phyloP scores from a whole-genome alignment of 2,113 vertebrate genomes.

The Chroicocephalus ridibundus region DNA sequence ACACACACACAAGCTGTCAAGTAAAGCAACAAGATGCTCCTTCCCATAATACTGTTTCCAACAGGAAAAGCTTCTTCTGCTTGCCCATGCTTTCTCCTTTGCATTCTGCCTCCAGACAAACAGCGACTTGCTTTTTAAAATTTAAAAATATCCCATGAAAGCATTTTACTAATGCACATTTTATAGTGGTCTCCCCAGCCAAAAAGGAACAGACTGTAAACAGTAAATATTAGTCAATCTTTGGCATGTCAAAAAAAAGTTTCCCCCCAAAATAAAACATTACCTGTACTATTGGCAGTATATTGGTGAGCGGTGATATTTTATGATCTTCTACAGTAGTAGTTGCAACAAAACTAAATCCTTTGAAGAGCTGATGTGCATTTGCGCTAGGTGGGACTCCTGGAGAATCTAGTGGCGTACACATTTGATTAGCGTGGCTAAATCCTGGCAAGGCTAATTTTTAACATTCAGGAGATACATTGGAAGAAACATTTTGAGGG shows the following conservation, averaged over 20 bases:
- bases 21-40: not conserved
- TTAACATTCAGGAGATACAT: not conserved
- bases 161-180: not conserved
- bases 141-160: not conserved
- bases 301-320: constrained; percentile 86
- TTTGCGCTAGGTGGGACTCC: constrained; percentile 97
- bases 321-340: constrained; percentile 89
- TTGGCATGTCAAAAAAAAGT: not conserved
- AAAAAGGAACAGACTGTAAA: not conserved
- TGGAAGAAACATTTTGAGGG: not conserved
- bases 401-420: constrained; percentile 86
- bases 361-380: constrained; percentile 97
- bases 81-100: not conserved
- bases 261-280: not conserved
- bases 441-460: not conserved
- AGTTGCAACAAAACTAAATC: constrained; percentile 96
- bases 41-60: not conserved
- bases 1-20: not conserved
- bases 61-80: not conserved
- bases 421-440: constrained; percentile 23
- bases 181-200: not conserved
- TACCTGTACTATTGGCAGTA: constrained; percentile 94
- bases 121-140: not conserved
- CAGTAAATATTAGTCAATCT: not conserved
- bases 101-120: not conserved